Base-by-base conservation (phyloP, 2,797 vertebrate species). In the Myoxocephalus aenaeus region DNA sequence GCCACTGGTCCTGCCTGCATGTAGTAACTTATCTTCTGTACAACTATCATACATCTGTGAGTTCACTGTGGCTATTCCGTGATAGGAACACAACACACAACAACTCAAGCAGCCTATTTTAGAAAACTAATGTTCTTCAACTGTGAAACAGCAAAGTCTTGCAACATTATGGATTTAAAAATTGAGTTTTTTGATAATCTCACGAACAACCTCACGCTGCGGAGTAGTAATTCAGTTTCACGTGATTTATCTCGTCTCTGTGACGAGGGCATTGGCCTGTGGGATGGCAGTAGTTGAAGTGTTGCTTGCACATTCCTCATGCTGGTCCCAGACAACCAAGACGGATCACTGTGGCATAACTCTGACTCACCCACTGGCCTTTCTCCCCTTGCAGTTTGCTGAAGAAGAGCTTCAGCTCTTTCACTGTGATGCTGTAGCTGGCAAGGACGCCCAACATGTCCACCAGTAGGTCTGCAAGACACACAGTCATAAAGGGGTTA, bases 391-490 rank as follows among this genome's bases (percentile, higher is more conserved):
- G 98, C 82, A 99, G 96, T 86, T 97, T 98, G 94, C 98, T 99
- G 95, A 99, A 99, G 93, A 98, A 98, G 14, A 99, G 94, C 93
- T 99, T 99, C 54, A 99, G 94, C 84, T 99, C 98, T 81, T 97
- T 97, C 80, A 99, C 98, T 0, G 97, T 98, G 94, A 99, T 95
- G 94, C 96, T 98, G 92, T 99, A 99, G 93, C 97, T 98, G 68
- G 98, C 97, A 84, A 99, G 88, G 61, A 99, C 97, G 12, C 98
- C 97, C 89, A 99, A 88, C 97, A 97, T 99, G 90, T 99, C 98
- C 92, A 99, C 98, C 66, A 99, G 89, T 77, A 99, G 95, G 94
- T 99, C 98, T 99, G 93, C 11, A 94, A 79, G 77, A 91, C 57
- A 86, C 42, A 69, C 9, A 71, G 7, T 56, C 38, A 75, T 18